A percentile compares a stretch with the other conserved stretches of the same genome.
Evolutionary conservation across 2,113 vertebrate species (phyloP).

Genomic region (Eubucco bourcierii): DNA sequence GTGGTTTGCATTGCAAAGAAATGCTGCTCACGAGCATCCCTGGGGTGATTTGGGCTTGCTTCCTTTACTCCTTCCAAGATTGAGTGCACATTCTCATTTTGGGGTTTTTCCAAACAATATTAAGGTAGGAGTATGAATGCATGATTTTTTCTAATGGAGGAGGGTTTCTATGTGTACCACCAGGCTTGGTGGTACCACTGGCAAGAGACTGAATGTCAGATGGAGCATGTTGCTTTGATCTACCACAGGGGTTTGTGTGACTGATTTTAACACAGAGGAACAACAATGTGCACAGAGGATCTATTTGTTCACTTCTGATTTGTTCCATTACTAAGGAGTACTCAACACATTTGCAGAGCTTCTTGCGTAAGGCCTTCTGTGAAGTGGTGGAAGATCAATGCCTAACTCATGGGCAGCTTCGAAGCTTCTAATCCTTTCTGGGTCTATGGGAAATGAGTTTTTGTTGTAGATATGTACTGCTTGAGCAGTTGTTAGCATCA

Average conservation of each 20-base stretch:
- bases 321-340: background rate
- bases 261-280: background rate
- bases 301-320: background rate
- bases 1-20: background rate
- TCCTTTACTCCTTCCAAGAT: background rate
- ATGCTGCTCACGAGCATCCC: background rate
- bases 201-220: too few relatives aligned
- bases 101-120: background rate
- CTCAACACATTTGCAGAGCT: background rate
- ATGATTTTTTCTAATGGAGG: background rate
- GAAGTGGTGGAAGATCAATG: background rate
- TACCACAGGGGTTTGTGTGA: background rate
- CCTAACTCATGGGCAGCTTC: too few relatives aligned
- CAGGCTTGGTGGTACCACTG: background rate
- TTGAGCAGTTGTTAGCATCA: background rate
- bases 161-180: fast-evolving
- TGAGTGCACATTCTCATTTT: background rate
- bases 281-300: fast-evolving
- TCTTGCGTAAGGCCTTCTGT: too few relatives aligned
- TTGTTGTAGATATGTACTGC: background rate
- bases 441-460: background rate
- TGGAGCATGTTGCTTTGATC: background rate
- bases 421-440: background rate
- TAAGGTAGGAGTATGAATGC: background rate
- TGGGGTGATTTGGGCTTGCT: background rate